Percentiles rank a stretch among this genome's conserved stretches.
Conservation (phyloP, 1,140 invertebrate genomes). For the Tribolium madens region DNA sequence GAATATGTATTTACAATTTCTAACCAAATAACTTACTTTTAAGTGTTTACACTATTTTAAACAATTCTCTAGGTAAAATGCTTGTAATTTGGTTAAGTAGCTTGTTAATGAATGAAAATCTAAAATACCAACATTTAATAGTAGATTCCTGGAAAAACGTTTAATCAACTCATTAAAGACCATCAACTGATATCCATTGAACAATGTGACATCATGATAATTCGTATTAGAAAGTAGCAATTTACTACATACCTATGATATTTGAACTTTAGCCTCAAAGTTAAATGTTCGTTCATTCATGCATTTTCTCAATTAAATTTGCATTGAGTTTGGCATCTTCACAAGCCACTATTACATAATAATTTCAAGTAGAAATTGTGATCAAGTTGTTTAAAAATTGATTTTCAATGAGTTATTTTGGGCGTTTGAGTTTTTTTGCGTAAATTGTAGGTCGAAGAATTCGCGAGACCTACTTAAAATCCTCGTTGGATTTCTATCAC, state of each 20-base stretch:
- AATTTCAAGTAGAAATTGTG: background rate
- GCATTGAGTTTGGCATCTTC: background rate
- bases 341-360: background rate
- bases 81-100: background rate
- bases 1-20: background rate
- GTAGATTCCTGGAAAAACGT: background rate
- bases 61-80: background rate
- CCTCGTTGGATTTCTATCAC: no score
- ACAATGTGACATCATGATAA: background rate
- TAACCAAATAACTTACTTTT: background rate
- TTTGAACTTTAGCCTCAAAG: background rate
- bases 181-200: background rate
- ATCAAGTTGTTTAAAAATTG: no score
- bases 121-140: background rate
- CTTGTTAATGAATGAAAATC: background rate
- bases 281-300: background rate
- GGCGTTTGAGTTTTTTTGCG: background rate
- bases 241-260: background rate
- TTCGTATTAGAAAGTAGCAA: background rate
- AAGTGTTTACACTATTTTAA: background rate
- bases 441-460: constrained; percentile 3
- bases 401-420: no score
- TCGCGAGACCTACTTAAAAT: constrained; percentile 14
- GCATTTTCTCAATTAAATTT: background rate
- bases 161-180: background rate